Evolutionary conservation across 2,888 invertebrate genomes (phyloP), one percentile per base, ranked within the genome.

Genomic region (Diadegma fenestrale): DNA sequence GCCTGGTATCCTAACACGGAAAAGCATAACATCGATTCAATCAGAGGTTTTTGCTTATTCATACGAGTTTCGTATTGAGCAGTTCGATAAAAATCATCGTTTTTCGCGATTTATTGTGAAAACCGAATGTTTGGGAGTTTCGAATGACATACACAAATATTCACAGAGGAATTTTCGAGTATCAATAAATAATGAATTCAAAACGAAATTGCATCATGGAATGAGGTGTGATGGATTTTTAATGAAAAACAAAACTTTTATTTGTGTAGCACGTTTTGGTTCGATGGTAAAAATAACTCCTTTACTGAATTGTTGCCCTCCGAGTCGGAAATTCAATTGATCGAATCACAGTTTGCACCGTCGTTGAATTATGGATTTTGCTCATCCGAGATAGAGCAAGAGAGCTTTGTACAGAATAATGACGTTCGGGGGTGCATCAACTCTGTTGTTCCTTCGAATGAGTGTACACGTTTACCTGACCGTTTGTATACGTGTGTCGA

Each of bases 401-500:
- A n/a, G 58, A 45, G 14, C 10, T 71, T 1, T 33, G n/a, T 71
- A n/a, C 19, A 54, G 37, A 22, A 54, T 8, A 22, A 54, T 8
- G 14, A 54, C 33, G 41, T 51, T 22, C 77, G 63, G 26, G 54
- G 54, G 43, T 33, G 45, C 80, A 75, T 84, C 41, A 63, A 54
- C 10, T 76, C 76, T 43, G 63, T 84, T 80, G 75, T 84, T 69
- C 41, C 75, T 64, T 12, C 63, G 45, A 54, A 76, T 54, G 69
- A 80, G 33, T 58, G 71, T 43, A 48, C 30, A 63, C 30, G 63
- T 75, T 51, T 19, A 84, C 75, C 26, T 37, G 54, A 30, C 30
- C 37, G 78, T 64, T 19, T n/a, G 37, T 54, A 69, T 45, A 80
- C 75, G 84, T 84, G 76, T 54, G 51, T 69, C 14, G 71, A 80